Evolutionary conservation across 1,140 invertebrate species (phyloP).

Genomic region (Dufourea novaeangliae): DNA sequence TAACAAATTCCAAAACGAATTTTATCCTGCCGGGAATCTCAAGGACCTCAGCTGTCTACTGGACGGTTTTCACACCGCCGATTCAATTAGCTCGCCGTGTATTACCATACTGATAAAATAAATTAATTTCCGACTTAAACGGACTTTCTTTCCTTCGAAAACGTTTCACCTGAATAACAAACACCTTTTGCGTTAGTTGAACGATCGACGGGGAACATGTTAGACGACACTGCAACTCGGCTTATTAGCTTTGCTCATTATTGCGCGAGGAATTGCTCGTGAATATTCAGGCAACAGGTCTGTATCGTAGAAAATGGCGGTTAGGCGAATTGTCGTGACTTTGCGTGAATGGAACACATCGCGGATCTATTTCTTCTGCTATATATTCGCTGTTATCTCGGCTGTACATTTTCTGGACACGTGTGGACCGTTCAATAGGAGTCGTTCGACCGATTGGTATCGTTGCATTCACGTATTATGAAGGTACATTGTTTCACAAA

Average conservation of each 20-base stretch:
- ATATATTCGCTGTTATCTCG: neutral
- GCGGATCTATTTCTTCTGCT: too few relatives aligned
- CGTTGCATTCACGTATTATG: too few relatives aligned
- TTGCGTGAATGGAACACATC: neutral
- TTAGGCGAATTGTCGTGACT: neutral
- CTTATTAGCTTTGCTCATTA: conserved; percentile 36
- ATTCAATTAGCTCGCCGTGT: neutral
- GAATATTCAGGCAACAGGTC: conserved; percentile 7
- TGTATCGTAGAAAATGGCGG: neutral
- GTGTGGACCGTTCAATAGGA: neutral
- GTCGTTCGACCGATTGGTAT: too few relatives aligned
- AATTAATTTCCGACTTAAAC: neutral
- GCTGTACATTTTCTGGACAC: neutral
- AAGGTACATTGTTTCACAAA: too few relatives aligned
- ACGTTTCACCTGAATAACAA: neutral
- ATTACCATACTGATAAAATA: conserved; percentile 22
- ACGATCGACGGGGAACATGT: neutral
- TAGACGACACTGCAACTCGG: conserved; percentile 47
- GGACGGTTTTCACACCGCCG: neutral
- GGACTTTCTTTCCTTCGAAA: neutral
- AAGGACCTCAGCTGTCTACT: neutral
- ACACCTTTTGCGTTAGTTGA: neutral
- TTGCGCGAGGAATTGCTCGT: conserved; percentile 28
- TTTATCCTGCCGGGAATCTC: neutral
- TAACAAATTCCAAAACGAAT: neutral